Evolutionary conservation across 1,140 invertebrate species (phyloP).

Genomic region (Drosophila elegans): DNA sequence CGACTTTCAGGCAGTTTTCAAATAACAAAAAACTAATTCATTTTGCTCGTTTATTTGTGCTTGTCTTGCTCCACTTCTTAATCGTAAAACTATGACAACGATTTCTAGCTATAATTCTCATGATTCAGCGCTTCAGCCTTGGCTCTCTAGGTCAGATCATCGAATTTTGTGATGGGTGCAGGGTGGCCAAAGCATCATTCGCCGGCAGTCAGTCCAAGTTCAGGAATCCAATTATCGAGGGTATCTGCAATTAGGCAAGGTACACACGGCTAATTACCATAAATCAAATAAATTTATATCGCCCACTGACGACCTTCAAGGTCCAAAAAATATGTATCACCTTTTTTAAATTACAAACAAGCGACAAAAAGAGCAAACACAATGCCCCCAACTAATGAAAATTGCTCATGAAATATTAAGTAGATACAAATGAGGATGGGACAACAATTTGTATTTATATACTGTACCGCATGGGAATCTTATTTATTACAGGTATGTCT

Average conservation of each 20-base stretch:
- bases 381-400: constrained; percentile 9
- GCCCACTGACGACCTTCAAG: constrained; percentile 38
- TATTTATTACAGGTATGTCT: no score
- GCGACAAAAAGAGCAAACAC: not conserved
- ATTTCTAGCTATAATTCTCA: constrained; percentile 36
- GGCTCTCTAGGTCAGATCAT: constrained; percentile 32
- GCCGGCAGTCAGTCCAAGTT: constrained; percentile 71
- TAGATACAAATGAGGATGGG: not conserved
- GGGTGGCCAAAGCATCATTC: constrained; percentile 1
- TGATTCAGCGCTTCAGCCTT: constrained; percentile 39
- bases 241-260: constrained; percentile 72
- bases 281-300: constrained; percentile 68
- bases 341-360: constrained; percentile 20
- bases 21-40: not conserved
- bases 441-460: not conserved
- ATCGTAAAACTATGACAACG: not conserved
- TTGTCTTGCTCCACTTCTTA: constrained; percentile 12
- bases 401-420: not conserved
- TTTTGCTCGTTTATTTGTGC: constrained; percentile 20
- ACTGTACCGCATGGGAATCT: no score
- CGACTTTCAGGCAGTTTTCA: constrained; percentile 38
- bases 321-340: constrained; percentile 23
- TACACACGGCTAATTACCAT: constrained; percentile 60
- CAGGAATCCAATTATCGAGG: constrained; percentile 78
- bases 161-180: no score